These are phyloP conservation scores for Corbicula japonica DNA, from an alignment of 2,888 invertebrate species.

Conservation along the genomic window DNA sequence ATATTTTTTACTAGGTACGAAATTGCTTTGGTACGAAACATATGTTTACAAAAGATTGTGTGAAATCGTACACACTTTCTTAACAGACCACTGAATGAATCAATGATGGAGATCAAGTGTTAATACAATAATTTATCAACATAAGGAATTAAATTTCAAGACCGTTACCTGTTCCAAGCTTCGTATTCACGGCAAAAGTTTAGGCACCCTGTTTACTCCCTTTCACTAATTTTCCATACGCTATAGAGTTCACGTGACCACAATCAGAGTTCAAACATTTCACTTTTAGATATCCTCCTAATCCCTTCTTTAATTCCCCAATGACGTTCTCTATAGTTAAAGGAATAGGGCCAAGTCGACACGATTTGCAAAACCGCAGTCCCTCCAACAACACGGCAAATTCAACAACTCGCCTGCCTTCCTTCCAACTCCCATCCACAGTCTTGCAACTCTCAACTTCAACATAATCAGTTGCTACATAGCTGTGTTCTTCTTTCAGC, in stretches of 20 bases:
- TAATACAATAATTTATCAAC: conserved; percentile 15
- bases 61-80: conserved; percentile 13
- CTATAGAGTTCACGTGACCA: conserved; percentile 4
- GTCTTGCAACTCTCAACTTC: conserved; percentile 5
- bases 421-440: conserved; percentile 11
- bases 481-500: conserved; percentile 9
- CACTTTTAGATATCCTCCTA: too few relatives aligned
- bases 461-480: conserved; percentile 13
- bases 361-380: background rate
- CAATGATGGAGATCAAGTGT: conserved; percentile 14
- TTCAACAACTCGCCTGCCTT: conserved; percentile 7
- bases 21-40: background rate
- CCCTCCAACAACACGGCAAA: conserved; percentile 8
- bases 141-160: conserved; percentile 12
- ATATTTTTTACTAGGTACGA: background rate
- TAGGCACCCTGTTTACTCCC: background rate
- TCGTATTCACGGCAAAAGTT: conserved; percentile 20
- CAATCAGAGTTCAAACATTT: conserved; percentile 2
- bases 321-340: conserved; percentile 9
- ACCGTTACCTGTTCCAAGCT: too few relatives aligned
- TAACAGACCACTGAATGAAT: conserved; percentile 10
- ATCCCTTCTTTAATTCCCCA: conserved; percentile 16
- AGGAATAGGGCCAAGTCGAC: conserved; percentile 19
- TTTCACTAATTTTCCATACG: conserved; percentile 2
- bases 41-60: conserved; percentile 11